Percentiles rank a stretch among this genome's conserved stretches.
Evolutionary conservation across 2,888 invertebrate species (phyloP).

Genomic region (Hetaerina titia): DNA sequence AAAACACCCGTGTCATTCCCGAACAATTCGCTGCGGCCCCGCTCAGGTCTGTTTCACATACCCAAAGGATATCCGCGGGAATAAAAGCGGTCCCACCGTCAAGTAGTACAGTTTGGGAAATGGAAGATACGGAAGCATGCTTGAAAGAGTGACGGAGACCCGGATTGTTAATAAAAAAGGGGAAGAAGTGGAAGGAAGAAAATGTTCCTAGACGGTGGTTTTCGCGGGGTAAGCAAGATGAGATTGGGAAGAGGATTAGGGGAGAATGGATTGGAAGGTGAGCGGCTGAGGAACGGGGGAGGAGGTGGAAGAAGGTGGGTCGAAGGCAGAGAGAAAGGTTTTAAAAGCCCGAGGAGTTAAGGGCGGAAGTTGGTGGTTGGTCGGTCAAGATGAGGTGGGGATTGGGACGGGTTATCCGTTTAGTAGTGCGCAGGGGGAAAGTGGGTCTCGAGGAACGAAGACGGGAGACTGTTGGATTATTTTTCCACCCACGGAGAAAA

Average conservation of each 20-base stretch:
- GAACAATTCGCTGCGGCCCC: not conserved
- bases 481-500: not conserved
- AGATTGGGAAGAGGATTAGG: not conserved
- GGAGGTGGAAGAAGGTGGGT: too few relatives aligned
- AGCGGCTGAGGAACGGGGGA: too few relatives aligned
- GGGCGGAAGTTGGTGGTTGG: not conserved
- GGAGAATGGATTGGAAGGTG: not conserved
- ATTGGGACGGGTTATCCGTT: not conserved
- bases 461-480: not conserved
- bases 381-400: not conserved
- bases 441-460: not conserved
- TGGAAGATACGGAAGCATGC: not conserved
- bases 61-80: not conserved
- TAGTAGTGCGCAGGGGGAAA: not conserved
- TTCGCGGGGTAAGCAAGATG: not conserved
- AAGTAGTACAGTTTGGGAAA: not conserved
- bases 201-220: not conserved
- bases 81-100: not conserved
- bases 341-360: not conserved
- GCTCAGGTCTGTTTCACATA: not conserved
- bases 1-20: not conserved
- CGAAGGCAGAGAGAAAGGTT: not conserved
- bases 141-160: not conserved
- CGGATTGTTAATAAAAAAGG: conserved; percentile 1
- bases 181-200: not conserved